phyloP scores from a whole-genome alignment of 2,888 invertebrate species.

The Xiphydria camelus region DNA sequence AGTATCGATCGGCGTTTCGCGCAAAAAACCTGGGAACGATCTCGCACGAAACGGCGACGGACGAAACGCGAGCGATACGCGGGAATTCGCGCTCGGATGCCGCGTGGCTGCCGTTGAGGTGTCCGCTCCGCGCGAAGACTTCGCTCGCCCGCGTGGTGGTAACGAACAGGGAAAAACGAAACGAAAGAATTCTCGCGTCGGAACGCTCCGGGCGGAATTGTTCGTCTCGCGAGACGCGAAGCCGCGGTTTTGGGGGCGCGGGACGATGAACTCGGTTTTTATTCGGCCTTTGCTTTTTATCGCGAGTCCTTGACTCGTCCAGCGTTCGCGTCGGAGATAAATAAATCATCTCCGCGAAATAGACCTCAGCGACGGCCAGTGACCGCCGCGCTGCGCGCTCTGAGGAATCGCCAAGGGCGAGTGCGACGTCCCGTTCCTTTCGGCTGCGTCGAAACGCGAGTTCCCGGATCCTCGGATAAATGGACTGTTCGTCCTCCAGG shows the following conservation, averaged over 20 bases:
- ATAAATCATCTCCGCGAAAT: conserved; percentile 5
- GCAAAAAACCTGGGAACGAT: too few species aligned
- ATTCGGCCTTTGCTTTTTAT: conserved; percentile 13
- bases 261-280: conserved; percentile 25
- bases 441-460: too few species aligned
- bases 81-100: conserved; percentile 11
- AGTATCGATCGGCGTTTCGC: too few species aligned
- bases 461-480: too few species aligned
- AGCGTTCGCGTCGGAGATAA: conserved; percentile 12
- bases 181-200: not conserved
- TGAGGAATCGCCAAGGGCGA: conserved; percentile 7
- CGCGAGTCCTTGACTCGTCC: conserved; percentile 20
- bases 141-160: too few species aligned
- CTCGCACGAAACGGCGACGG: conserved; percentile 9
- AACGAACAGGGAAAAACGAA: too few species aligned
- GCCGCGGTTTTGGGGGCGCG: not conserved
- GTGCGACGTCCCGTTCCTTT: too few species aligned
- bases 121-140: too few species aligned
- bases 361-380: conserved; percentile 6
- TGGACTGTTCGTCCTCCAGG: too few species aligned
- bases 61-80: conserved; percentile 11
- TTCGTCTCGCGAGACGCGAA: not conserved
- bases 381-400: conserved; percentile 5
- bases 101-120: too few species aligned
- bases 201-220: not conserved